Evolutionary conservation across 2,113 vertebrate species (phyloP), one percentile per base, ranked within the genome.

Genomic region (Agelaius tricolor): DNA sequence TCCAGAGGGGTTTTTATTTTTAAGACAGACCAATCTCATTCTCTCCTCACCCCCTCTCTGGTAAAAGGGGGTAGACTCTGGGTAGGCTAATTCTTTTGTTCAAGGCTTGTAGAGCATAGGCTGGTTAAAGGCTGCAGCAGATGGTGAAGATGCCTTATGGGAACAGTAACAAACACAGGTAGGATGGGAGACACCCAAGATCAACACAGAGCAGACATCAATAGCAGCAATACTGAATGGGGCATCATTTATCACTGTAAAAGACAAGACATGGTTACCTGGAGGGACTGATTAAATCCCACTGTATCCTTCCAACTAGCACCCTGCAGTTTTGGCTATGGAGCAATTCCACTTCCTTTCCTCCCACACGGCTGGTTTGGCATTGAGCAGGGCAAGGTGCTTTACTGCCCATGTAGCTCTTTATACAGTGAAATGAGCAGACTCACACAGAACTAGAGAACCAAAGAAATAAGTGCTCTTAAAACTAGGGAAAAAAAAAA

Each of bases 121-220:
- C 33, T 61, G 18, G 5, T 61, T 89, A 87, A 82, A 68, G 51
- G 43, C 85, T 79, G 51, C 1, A 1, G 73, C 72, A 94, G 73
- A 77, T 35, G 58, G 49, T 3, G 7, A 78, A 74, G 67, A 61
- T 15, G 11, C 0, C 0, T 63, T 87, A 41, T 3, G 21, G 66
- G 66, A 86, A 71, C 6, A 23, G 68, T 26, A 68, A 44, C 65
- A 54, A 62, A 72, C 47, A 46, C 16, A 83, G 67, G 26, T 8
- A 27, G 58, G 35, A 27, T 2, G 2, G 65, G 68, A 68, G 33
- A 17, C 10, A 47, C 57, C 28, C 0, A 1, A 46, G 74, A 86
- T 22, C 73, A 67, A 69, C 57, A 44, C 0, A 23, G 62, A 90
- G 55, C 35, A 89, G 43, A 15, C 11, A 46, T 47, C 75, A 72